Evolutionary conservation across 2,888 invertebrate genomes (phyloP), one percentile per base, ranked within the genome.

Genomic region (Agrochola lychnidis): DNA sequence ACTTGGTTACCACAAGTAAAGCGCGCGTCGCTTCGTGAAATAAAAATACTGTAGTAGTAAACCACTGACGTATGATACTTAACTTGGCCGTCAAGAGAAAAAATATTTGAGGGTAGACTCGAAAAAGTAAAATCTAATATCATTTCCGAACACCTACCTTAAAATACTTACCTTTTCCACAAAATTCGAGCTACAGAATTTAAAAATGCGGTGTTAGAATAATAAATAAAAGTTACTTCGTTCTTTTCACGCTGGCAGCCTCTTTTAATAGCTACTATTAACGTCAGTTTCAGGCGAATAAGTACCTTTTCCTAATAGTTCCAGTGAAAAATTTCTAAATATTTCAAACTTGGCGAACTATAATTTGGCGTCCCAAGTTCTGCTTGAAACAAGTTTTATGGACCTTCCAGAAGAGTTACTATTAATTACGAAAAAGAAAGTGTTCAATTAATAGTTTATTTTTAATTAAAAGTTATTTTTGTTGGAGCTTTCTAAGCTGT

Each of bases 241-340:
- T 70, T 70, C 70, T 84, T 57, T 61, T n/a, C 57, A 45, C 57
- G 68, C 62, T 77, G 83, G 83, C 84, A 77, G 76, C 62, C 70
- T 64, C 70, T 73, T 77, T 73, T 84, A 83, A 84, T 84, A 67
- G 83, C 77, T 73, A 81, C 81, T 71, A 83, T 83, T 81, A 83
- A 73, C 64, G 83, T 81, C 83, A 66, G 51, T 45, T 77, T 53
- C 83, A 83, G 84, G 51, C 70, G 72, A 81, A 71, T 61, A 61
- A 76, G 56, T 70, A 69, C 72, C 83, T 82, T 84, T 83, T 84
- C 73, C 66, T 81, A 84, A 84, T 75, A 84, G 70, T 84, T 83
- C 16, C 42, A 12, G 57, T 81, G 75, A 73, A 75, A 78, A 78
- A 71, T 70, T 78, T 53, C 63, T 61, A 70, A 63, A 40, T 81